phyloP scores from a whole-genome alignment of 1,140 invertebrate genomes.

The Papilio machaon region DNA sequence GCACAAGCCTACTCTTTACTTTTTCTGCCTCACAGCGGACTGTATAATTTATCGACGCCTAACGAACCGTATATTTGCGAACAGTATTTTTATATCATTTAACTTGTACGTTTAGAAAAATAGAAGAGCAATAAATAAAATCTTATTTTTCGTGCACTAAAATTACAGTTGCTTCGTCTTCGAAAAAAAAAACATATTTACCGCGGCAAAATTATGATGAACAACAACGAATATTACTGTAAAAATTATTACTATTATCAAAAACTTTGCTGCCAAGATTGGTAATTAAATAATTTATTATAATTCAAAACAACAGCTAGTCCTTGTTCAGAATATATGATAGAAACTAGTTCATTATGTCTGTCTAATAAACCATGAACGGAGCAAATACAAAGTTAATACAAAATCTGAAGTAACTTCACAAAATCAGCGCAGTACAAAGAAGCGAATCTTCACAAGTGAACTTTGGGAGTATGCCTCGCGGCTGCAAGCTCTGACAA shows the following conservation, averaged over 20 bases:
- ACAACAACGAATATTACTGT: too few species aligned
- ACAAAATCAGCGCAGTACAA: constrained; percentile 22
- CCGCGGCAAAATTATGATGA: too few species aligned
- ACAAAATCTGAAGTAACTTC: neutral
- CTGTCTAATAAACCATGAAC: constrained; percentile 18
- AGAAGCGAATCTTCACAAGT: constrained; percentile 10
- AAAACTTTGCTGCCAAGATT: too few species aligned
- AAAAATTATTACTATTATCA: too few species aligned
- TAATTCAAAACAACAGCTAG: neutral
- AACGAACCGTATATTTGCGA: constrained; percentile 24
- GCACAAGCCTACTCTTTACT: constrained; percentile 8
- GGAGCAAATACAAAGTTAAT: constrained; percentile 12
- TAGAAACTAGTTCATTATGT: constrained; percentile 10
- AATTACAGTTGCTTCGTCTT: neutral
- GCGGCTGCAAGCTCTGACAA: neutral
- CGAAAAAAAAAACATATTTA: neutral
- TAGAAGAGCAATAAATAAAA: neutral
- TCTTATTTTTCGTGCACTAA: neutral
- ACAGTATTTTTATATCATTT: constrained; percentile 19
- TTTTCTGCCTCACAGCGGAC: constrained; percentile 1
- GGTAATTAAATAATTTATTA: too few species aligned
- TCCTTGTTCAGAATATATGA: neutral
- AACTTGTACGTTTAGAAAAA: constrained; percentile 12
- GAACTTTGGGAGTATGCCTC: neutral
- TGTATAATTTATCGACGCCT: constrained; percentile 20